phyloP scores from a whole-genome alignment of 2,113 vertebrate genomes.

The Chaenogobius annularis region DNA sequence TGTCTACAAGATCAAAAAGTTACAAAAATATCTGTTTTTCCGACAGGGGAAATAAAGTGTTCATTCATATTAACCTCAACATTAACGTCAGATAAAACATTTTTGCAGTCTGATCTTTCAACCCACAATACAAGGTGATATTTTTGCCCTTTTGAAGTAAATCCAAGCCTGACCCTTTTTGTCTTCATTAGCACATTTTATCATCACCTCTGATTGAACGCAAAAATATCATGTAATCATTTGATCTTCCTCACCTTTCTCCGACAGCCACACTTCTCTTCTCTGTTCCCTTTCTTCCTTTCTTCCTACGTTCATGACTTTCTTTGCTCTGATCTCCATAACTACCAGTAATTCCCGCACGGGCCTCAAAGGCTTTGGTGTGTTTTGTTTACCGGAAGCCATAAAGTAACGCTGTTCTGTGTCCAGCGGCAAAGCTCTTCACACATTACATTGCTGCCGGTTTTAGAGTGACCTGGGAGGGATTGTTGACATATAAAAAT shows the following conservation, averaged over 20 bases:
- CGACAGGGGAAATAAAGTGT: too few relatives aligned
- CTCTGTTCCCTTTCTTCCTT: not conserved
- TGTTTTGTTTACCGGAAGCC: not conserved
- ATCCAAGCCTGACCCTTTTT: too few relatives aligned
- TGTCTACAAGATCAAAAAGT: too few relatives aligned
- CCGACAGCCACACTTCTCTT: not conserved
- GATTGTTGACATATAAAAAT: conserved; percentile 48
- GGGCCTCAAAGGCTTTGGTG: not conserved
- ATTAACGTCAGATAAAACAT: too few relatives aligned
- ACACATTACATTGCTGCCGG: conserved; percentile 27
- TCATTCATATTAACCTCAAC: too few relatives aligned
- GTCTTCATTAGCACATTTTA: too few relatives aligned
- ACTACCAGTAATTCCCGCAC: not conserved
- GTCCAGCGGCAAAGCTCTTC: conserved; percentile 32
- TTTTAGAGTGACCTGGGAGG: conserved; percentile 30
- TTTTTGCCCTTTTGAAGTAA: too few relatives aligned
- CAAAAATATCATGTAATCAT: too few relatives aligned
- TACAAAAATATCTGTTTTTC: too few relatives aligned
- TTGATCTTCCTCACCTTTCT: not conserved
- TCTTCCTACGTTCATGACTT: not conserved
- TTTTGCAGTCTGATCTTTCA: too few relatives aligned
- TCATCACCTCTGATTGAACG: too few relatives aligned
- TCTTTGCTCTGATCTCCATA: not conserved
- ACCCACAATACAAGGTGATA: too few relatives aligned
- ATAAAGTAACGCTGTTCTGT: not conserved